A percentile compares a stretch with the other conserved stretches of the same genome.
These are phyloP conservation scores for Trissolcus brochymenae DNA, from an alignment of 2,888 invertebrate genomes.

Conservation along the genomic window DNA sequence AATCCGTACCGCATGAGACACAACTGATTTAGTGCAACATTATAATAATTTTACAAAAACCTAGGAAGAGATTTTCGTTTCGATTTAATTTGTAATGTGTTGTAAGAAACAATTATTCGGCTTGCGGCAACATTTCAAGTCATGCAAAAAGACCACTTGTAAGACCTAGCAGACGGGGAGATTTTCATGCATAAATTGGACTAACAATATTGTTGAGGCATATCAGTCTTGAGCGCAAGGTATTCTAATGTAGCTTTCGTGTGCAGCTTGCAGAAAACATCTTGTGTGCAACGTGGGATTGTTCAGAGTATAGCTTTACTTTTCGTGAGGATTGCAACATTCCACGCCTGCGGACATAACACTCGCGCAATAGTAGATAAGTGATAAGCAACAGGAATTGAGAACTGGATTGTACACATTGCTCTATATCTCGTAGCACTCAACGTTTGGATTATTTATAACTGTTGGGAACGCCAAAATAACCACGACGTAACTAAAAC, in stretches of 20 bases:
- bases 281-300: conserved; percentile 10
- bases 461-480: no score
- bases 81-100: no score
- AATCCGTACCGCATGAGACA: no score
- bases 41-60: no score
- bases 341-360: neutral
- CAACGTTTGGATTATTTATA: no score
- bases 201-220: neutral
- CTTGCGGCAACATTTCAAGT: neutral
- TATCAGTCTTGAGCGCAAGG: conserved; percentile 3
- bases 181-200: neutral
- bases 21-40: no score
- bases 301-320: conserved; percentile 14
- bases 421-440: no score
- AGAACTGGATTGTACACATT: conserved; percentile 4
- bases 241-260: conserved; percentile 10
- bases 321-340: conserved; percentile 1
- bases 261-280: conserved; percentile 10
- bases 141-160: neutral
- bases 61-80: no score
- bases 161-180: no score
- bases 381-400: neutral
- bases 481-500: no score
- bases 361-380: conserved; percentile 2
- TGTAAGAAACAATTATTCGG: no score